phyloP scores from a whole-genome alignment of 1,140 invertebrate genomes.

The Littorina saxatilis region DNA sequence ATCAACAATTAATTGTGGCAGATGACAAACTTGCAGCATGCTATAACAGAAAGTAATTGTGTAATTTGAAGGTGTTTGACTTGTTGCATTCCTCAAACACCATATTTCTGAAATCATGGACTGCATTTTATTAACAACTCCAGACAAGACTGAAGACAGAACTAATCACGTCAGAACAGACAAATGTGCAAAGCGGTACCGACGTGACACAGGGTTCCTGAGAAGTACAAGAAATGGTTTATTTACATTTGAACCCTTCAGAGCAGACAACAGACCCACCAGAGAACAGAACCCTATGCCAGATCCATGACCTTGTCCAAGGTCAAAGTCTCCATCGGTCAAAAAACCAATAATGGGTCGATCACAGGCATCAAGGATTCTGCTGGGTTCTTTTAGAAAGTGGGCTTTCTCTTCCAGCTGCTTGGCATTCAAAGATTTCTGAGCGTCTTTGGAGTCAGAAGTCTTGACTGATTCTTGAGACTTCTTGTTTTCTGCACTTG shows the following conservation, averaged over 20 bases:
- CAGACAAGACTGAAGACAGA: too few relatives aligned
- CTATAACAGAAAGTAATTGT: too few relatives aligned
- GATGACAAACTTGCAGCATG: too few relatives aligned
- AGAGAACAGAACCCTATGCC: conserved; percentile 66
- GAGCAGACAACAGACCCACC: conserved; percentile 47
- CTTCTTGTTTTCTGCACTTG: not conserved
- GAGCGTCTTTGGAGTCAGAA: not conserved
- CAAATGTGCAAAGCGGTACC: conserved; percentile 69
- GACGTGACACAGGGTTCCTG: conserved; percentile 61
- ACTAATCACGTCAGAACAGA: conserved; percentile 27
- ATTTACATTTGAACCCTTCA: conserved; percentile 1
- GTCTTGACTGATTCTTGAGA: not conserved
- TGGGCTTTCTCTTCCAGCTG: not conserved
- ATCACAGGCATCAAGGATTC: conserved; percentile 41
- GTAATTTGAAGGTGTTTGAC: too few relatives aligned
- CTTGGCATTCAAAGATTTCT: not conserved
- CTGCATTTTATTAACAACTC: too few relatives aligned
- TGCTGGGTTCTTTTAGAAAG: not conserved
- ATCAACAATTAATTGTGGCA: too few relatives aligned
- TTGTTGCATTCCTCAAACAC: too few relatives aligned
- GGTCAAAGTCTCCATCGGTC: conserved; percentile 83
- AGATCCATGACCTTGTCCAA: conserved; percentile 72
- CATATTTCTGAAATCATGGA: too few relatives aligned
- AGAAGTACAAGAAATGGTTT: conserved; percentile 55
- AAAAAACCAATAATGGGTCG: conserved; percentile 86